phyloP scores from a whole-genome alignment of 2,797 vertebrate genomes.

The Lindbergichthys nudifrons region DNA sequence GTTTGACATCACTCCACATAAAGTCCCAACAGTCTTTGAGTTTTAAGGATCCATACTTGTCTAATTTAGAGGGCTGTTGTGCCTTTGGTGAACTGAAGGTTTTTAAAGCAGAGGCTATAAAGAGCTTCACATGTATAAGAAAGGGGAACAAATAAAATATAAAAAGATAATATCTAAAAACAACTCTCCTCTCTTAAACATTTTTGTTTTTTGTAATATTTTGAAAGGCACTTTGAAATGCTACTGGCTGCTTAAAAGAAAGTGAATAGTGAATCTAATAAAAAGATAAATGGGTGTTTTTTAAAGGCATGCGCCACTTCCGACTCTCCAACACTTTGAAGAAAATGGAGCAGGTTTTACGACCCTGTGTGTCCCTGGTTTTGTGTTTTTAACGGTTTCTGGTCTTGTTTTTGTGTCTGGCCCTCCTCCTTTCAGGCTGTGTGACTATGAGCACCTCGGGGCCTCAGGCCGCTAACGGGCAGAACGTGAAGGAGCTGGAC shows the following conservation, averaged over 20 bases:
- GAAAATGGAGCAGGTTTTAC: not conserved
- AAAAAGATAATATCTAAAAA: not conserved
- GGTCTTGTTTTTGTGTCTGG: constrained; percentile 21
- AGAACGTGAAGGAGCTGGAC: constrained; percentile 82
- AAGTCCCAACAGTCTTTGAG: not conserved
- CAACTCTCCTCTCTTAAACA: not conserved
- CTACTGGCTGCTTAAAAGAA: not conserved
- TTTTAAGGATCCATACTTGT: not conserved
- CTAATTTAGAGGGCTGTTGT: not conserved
- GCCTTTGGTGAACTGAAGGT: not conserved
- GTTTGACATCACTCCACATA: not conserved
- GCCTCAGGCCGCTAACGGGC: constrained; percentile 72
- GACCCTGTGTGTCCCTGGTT: constrained; percentile 16
- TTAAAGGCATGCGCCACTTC: too few relatives aligned
- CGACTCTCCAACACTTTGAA: not conserved
- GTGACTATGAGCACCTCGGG: constrained; percentile 81
- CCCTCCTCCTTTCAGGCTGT: constrained; percentile 48
- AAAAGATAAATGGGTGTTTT: not conserved
- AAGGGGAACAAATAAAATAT: not conserved
- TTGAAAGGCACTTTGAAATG: not conserved
- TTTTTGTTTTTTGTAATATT: not conserved
- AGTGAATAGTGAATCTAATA: not conserved
- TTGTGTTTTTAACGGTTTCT: constrained; percentile 28
- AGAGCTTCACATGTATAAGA: not conserved
- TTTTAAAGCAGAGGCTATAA: not conserved